phyloP scores from a whole-genome alignment of 2,113 vertebrate species.

The Clinocottus analis region DNA sequence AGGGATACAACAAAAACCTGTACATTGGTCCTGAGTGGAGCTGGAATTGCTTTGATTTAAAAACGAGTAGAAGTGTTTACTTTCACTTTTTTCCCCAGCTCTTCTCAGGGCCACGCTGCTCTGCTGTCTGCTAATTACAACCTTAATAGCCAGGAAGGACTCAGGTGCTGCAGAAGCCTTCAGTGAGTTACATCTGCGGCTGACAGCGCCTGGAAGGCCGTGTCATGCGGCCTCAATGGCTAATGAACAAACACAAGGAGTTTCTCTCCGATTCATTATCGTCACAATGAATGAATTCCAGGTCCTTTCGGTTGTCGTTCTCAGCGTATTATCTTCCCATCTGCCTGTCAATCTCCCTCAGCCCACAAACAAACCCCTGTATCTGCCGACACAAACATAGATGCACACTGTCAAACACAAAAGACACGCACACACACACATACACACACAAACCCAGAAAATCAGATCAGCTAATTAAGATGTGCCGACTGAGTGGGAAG shows the following conservation, averaged over 20 bases:
- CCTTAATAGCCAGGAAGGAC: constrained; percentile 75
- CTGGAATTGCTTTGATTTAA: constrained; percentile 57
- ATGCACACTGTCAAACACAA: constrained; percentile 32
- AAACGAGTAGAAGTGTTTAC: constrained; percentile 57
- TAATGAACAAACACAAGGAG: constrained; percentile 80
- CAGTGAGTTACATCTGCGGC: constrained; percentile 79
- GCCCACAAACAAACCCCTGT: constrained; percentile 60
- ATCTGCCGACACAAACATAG: constrained; percentile 50
- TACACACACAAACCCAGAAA: constrained; percentile 50
- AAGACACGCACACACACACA: constrained; percentile 9
- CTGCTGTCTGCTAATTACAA: constrained; percentile 78
- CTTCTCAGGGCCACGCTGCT: constrained; percentile 64
- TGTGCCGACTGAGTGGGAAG: constrained; percentile 72
- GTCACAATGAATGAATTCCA: constrained; percentile 74
- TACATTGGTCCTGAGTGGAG: constrained; percentile 44
- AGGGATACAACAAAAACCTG: constrained; percentile 26
- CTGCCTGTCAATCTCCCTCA: constrained; percentile 72
- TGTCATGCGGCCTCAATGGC: constrained; percentile 70
- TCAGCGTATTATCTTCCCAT: constrained; percentile 77
- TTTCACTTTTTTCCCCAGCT: constrained; percentile 44
- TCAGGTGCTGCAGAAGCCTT: constrained; percentile 77
- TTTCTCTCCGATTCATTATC: constrained; percentile 77
- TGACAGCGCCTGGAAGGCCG: constrained; percentile 73
- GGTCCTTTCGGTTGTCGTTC: constrained; percentile 67
- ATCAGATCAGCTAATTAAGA: constrained; percentile 81